Conservation (phyloP, 1,140 invertebrate species). For the Homalodisca vitripennis region DNA sequence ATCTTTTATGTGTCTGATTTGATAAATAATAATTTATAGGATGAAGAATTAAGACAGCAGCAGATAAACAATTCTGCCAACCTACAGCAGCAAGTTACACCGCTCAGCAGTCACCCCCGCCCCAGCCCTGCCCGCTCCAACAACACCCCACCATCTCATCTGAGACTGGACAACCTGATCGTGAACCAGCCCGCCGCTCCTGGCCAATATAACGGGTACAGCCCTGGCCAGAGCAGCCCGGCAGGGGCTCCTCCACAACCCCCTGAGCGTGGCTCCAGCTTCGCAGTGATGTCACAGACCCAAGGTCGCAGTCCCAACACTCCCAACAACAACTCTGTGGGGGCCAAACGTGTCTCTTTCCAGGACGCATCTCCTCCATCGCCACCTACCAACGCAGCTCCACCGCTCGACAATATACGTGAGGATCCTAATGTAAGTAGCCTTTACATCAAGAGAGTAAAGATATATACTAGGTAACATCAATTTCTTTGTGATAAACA, state of each 20-base stretch:
- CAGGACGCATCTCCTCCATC: constrained; percentile 59
- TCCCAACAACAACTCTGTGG: constrained; percentile 31
- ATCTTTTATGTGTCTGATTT: too few relatives aligned
- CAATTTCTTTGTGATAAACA: too few relatives aligned
- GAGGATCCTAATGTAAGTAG: constrained; percentile 83
- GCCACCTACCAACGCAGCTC: constrained; percentile 48
- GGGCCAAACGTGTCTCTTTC: constrained; percentile 68
- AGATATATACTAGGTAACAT: too few relatives aligned
- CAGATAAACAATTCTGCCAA: constrained; percentile 43
- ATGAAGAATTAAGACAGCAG: constrained; percentile 51
- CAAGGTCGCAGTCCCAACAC: constrained; percentile 34
- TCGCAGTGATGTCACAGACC: constrained; percentile 70
- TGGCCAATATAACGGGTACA: constrained; percentile 23
- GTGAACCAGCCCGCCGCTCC: constrained; percentile 51
- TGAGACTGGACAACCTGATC: constrained; percentile 56
- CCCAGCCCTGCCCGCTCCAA: constrained; percentile 42
- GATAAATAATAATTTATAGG: constrained; percentile 41
- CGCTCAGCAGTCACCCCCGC: constrained; percentile 39
- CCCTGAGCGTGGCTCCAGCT: constrained; percentile 77
- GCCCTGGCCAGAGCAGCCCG: constrained; percentile 23
- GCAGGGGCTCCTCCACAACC: constrained; percentile 58
- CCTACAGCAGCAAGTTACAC: constrained; percentile 44
- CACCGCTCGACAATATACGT: constrained; percentile 58
- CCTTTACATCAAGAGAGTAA: too few relatives aligned
- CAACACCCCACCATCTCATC: not conserved